Evolutionary conservation across 2,113 vertebrate species (phyloP).

Genomic region (Gambusia holbrooki): DNA sequence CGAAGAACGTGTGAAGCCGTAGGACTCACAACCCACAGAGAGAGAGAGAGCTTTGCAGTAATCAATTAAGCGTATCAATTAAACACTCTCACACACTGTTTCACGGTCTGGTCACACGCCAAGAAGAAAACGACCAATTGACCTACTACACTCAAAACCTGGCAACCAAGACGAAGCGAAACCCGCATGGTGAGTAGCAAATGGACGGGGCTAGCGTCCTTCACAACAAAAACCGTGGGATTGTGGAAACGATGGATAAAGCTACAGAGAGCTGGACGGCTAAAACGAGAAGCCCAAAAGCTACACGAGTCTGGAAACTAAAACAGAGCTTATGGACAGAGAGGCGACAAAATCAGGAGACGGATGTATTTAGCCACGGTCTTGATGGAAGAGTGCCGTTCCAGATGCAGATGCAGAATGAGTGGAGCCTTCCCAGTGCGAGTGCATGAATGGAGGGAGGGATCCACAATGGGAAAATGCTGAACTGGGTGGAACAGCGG

Average conservation of each 20-base stretch:
- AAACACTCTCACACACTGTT: slow-evolving; percentile 3
- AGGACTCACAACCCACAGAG: slow-evolving; percentile 8
- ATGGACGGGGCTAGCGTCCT: not conserved
- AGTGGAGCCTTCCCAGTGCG: slow-evolving; percentile 1
- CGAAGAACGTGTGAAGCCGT: slow-evolving; percentile 12
- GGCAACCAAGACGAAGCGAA: slow-evolving; percentile 29
- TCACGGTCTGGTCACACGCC: slow-evolving; percentile 28
- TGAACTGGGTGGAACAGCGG: not conserved
- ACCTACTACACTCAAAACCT: slow-evolving; percentile 56
- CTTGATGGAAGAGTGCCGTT: not conserved
- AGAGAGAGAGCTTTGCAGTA: slow-evolving; percentile 12
- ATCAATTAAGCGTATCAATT: not conserved
- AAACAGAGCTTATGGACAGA: not conserved
- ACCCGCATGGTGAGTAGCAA: not conserved
- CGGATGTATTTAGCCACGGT: not conserved
- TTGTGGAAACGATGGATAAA: not conserved
- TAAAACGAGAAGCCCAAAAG: not conserved
- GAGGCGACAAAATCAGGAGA: not conserved
- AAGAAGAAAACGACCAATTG: slow-evolving; percentile 60
- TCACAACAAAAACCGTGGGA: not conserved
- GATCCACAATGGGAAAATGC: not conserved
- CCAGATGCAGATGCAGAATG: not conserved
- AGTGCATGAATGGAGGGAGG: not conserved
- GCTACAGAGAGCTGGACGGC: not conserved
- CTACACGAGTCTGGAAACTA: not conserved